A percentile compares a stretch with the other conserved stretches of the same genome.
These are phyloP conservation scores for Pampus argenteus DNA, from an alignment of 2,797 vertebrate species.

Conservation along the genomic window DNA sequence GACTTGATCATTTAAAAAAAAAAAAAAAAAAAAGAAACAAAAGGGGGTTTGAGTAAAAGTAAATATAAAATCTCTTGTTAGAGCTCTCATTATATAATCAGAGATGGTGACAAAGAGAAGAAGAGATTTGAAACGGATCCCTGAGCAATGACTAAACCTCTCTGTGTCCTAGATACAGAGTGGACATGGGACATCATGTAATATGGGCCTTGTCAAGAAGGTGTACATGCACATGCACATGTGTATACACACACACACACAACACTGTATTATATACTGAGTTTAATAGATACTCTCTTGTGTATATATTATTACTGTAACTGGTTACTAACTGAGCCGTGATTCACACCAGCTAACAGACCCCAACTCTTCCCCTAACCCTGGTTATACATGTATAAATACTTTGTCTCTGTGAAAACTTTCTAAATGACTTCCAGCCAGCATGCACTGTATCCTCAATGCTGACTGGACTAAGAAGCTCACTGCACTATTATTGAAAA, in stretches of 20 bases:
- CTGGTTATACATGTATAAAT: slow-evolving; percentile 72
- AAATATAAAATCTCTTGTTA: slow-evolving; percentile 29
- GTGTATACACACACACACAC: slow-evolving; percentile 19
- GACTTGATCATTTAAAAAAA: slow-evolving; percentile 14
- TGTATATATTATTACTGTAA: slow-evolving; percentile 74
- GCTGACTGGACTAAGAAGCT: slow-evolving; percentile 58
- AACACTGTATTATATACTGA: slow-evolving; percentile 78
- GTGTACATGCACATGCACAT: slow-evolving; percentile 30
- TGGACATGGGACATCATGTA: slow-evolving; percentile 65
- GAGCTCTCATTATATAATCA: slow-evolving; percentile 52
- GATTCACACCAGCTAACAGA: slow-evolving; percentile 82
- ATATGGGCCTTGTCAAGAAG: slow-evolving; percentile 46
- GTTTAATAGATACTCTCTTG: slow-evolving; percentile 56
- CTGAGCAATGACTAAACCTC: slow-evolving; percentile 65
- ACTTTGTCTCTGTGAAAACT: slow-evolving; percentile 76
- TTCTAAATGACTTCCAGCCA: slow-evolving; percentile 63
- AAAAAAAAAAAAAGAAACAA: background rate
- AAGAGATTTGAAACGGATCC: slow-evolving; percentile 71
- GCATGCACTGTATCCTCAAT: slow-evolving; percentile 67
- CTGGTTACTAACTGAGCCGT: slow-evolving; percentile 75
- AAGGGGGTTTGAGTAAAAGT: slow-evolving; percentile 15
- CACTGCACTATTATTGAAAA: slow-evolving; percentile 78
- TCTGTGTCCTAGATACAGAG: slow-evolving; percentile 63
- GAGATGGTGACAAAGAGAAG: slow-evolving; percentile 59
- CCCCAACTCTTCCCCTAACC: slow-evolving; percentile 70